phyloP scores from a whole-genome alignment of 2,113 vertebrate genomes.

The Halcyon malimbica region DNA sequence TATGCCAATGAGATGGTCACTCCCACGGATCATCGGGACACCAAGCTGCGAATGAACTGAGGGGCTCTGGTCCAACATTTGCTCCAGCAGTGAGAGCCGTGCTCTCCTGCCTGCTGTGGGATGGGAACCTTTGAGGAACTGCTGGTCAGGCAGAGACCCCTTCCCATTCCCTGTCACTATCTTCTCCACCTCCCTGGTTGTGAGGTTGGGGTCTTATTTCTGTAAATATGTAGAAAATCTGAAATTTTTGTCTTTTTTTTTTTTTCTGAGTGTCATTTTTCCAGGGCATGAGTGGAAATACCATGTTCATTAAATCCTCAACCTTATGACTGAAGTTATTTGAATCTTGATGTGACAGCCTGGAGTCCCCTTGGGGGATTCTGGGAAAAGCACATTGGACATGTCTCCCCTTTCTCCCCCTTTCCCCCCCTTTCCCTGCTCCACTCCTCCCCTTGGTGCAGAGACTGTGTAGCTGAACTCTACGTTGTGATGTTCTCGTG shows the following conservation, averaged over 20 bases:
- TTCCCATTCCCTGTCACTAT: background rate
- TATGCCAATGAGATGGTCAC: slow-evolving; percentile 75
- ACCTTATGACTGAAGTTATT: background rate
- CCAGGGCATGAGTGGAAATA: slow-evolving; percentile 53
- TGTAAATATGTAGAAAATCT: slow-evolving; percentile 72
- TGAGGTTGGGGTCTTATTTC: slow-evolving; percentile 33
- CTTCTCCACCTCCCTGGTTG: slow-evolving; percentile 57
- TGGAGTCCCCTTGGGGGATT: background rate
- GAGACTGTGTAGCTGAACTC: slow-evolving; percentile 40
- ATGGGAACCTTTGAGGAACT: slow-evolving; percentile 39
- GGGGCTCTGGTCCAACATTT: background rate
- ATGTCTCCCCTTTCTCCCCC: background rate
- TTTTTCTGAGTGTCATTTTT: background rate
- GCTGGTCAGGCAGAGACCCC: background rate
- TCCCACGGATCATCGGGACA: slow-evolving; percentile 18
- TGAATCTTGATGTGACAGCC: background rate
- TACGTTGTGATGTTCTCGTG: slow-evolving; percentile 33
- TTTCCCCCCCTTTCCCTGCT: background rate
- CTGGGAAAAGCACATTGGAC: background rate
- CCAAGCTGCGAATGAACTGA: slow-evolving; percentile 60
- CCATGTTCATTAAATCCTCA: slow-evolving; percentile 4
- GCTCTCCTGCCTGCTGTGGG: background rate
- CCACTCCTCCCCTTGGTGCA: slow-evolving; percentile 3
- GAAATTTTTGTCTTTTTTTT: background rate
- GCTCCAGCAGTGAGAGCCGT: background rate